Percentiles rank a stretch among this genome's conserved stretches.
Evolutionary conservation across 2,113 vertebrate genomes (phyloP).

Genomic region (Amphiprion percula): DNA sequence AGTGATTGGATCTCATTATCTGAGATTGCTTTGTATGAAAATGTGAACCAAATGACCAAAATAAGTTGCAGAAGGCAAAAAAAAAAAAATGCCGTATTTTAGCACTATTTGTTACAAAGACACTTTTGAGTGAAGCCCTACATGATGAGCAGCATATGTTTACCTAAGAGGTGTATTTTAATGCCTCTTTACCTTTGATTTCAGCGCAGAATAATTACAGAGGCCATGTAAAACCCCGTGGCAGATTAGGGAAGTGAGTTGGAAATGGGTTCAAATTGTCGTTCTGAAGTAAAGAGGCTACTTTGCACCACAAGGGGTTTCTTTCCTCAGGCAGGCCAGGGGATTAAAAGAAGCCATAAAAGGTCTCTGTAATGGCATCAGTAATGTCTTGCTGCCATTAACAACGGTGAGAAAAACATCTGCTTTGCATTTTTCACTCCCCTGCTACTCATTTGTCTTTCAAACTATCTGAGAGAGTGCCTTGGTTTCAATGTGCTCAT

Average conservation of each 20-base stretch:
- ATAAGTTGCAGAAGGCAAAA: conserved; percentile 12
- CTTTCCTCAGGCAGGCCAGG: conserved; percentile 86
- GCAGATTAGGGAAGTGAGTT: conserved; percentile 94
- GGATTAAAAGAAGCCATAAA: conserved; percentile 96
- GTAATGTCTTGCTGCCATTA: conserved; percentile 90
- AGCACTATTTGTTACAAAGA: conserved; percentile 38
- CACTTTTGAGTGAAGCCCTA: conserved; percentile 37
- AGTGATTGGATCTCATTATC: conserved; percentile 48
- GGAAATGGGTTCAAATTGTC: conserved; percentile 96
- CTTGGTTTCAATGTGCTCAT: conserved; percentile 70
- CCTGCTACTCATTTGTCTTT: conserved; percentile 82
- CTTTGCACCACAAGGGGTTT: conserved; percentile 94
- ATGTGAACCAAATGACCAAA: conserved; percentile 44
- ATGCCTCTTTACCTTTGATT: conserved; percentile 90
- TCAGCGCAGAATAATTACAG: conserved; percentile 80
- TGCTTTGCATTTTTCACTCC: conserved; percentile 86
- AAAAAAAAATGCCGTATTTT: conserved; percentile 4
- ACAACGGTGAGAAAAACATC: conserved; percentile 85
- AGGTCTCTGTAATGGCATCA: conserved; percentile 96
- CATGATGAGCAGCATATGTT: conserved; percentile 84
- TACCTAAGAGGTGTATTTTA: conserved; percentile 81
- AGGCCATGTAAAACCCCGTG: conserved; percentile 89
- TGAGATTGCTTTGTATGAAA: conserved; percentile 49
- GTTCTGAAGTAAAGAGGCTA: conserved; percentile 93
- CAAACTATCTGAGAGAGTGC: conserved; percentile 72